Percentiles rank a stretch among this genome's conserved stretches.
phyloP scores from a whole-genome alignment of 2,888 invertebrate species.

The Syritta pipiens region DNA sequence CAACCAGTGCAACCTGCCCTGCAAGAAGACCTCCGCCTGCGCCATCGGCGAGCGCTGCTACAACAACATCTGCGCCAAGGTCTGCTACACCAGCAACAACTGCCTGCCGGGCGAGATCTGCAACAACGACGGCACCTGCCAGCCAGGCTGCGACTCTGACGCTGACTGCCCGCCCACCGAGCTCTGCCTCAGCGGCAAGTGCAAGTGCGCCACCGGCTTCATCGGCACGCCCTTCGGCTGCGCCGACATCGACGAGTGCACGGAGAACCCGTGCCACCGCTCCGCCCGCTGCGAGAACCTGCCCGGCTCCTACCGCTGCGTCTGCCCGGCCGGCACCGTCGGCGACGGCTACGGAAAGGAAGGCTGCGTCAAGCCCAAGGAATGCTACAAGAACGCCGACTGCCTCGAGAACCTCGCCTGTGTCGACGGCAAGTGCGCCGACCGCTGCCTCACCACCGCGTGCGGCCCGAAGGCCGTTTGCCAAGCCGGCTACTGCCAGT shows the following conservation, averaged over 20 bases:
- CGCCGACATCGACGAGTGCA: conserved; percentile 91
- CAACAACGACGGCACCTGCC: conserved; percentile 87
- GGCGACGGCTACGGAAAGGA: conserved; percentile 86
- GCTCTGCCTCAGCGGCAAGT: conserved; percentile 86
- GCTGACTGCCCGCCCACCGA: conserved; percentile 89
- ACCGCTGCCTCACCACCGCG: conserved; percentile 86
- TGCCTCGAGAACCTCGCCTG: conserved; percentile 89
- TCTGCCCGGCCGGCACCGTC: conserved; percentile 88
- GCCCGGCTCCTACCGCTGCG: conserved; percentile 89
- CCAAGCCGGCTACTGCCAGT: conserved; percentile 86
- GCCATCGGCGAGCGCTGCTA: conserved; percentile 92
- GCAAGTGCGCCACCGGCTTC: conserved; percentile 89
- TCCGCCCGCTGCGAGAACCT: conserved; percentile 89
- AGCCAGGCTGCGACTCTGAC: conserved; percentile 90
- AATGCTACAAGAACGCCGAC: conserved; percentile 86
- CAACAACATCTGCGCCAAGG: conserved; percentile 88
- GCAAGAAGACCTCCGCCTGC: conserved; percentile 86
- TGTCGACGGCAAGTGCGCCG: conserved; percentile 87
- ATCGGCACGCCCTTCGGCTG: conserved; percentile 87
- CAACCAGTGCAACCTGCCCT: conserved; percentile 88
- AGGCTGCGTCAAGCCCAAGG: conserved; percentile 88
- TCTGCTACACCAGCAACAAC: conserved; percentile 93
- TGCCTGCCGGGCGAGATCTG: conserved; percentile 95
- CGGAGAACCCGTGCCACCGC: conserved; percentile 87
- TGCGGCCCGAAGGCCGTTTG: conserved; percentile 91